These are phyloP conservation scores for Parauchenoglanis ngamensis DNA, from an alignment of 2,797 vertebrate genomes.

Conservation along the genomic window DNA sequence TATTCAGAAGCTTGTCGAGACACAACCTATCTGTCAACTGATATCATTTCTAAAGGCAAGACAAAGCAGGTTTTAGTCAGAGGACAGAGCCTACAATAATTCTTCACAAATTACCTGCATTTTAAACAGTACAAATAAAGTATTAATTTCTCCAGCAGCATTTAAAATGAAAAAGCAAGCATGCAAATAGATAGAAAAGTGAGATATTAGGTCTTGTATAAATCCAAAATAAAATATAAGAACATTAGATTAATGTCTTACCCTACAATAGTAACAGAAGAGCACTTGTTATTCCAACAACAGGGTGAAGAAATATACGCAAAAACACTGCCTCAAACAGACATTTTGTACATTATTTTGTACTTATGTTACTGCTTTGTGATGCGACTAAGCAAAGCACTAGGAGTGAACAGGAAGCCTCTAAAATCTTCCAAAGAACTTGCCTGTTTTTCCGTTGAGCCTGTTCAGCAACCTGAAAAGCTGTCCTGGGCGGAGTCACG, in stretches of 20 bases:
- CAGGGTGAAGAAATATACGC: conserved; percentile 9
- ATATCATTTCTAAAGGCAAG: not conserved
- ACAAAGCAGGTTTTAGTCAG: not conserved
- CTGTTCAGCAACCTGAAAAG: conserved; percentile 37
- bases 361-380: not conserved
- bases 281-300: conserved; percentile 33
- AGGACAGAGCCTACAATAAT: not conserved
- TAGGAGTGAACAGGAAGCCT: not conserved
- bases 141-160: not conserved
- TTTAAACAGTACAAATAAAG: not conserved
- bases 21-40: conserved; percentile 2
- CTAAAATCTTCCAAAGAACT: not conserved
- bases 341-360: conserved; percentile 8
- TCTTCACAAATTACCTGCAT: not conserved
- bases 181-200: not conserved
- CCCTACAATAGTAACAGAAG: conserved; percentile 26
- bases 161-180: not conserved
- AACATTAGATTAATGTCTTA: conserved; percentile 13
- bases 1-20: conserved; percentile 33
- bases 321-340: conserved; percentile 9
- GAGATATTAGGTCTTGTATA: not conserved
- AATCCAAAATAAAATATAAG: not conserved
- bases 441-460: not conserved
- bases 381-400: conserved; percentile 22
- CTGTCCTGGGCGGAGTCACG: conserved; percentile 18